Evolutionary conservation across 2,113 vertebrate species (phyloP).

Genomic region (Vombatus ursinus): DNA sequence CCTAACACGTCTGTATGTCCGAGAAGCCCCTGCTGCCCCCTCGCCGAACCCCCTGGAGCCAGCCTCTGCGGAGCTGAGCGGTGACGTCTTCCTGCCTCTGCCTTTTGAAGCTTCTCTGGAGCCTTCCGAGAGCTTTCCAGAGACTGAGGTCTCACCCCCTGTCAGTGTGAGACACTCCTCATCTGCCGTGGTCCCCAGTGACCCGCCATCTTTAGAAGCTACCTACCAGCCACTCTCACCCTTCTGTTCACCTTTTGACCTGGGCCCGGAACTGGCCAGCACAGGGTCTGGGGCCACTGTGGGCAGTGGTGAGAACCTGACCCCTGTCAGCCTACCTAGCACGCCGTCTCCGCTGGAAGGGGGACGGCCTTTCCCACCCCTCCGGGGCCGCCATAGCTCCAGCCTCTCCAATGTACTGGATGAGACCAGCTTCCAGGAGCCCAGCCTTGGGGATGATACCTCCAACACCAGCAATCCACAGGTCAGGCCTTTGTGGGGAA

Average conservation of each 20-base stretch:
- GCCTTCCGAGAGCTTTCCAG: constrained; percentile 78
- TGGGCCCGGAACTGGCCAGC: constrained; percentile 86
- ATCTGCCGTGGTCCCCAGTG: constrained; percentile 79
- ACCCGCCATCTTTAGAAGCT: constrained; percentile 72
- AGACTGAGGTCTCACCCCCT: constrained; percentile 84
- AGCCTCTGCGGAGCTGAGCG: constrained; percentile 13
- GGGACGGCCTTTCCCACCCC: constrained; percentile 81
- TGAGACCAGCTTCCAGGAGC: constrained; percentile 91
- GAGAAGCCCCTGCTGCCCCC: constrained; percentile 88
- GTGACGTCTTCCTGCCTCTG: constrained; percentile 85
- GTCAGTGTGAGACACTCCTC: constrained; percentile 74
- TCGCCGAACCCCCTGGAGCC: constrained; percentile 77
- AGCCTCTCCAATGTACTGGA: constrained; percentile 97
- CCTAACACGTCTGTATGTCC: constrained; percentile 95
- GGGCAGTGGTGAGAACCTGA: constrained; percentile 79
- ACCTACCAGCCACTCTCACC: constrained; percentile 93
- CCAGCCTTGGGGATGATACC: constrained; percentile 83
- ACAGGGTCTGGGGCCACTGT: constrained; percentile 75
- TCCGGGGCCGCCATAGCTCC: constrained; percentile 91
- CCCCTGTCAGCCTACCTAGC: constrained; percentile 87
- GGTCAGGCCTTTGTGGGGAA: constrained; percentile 79
- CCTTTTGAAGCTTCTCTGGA: constrained; percentile 69
- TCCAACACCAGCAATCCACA: constrained; percentile 97
- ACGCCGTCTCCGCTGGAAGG: constrained; percentile 89
- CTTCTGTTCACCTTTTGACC: constrained; percentile 90